Percentiles rank a stretch among this genome's conserved stretches.
These are phyloP conservation scores for Halcyon senegalensis DNA, from an alignment of 2,113 vertebrate genomes.

Conservation along the genomic window DNA sequence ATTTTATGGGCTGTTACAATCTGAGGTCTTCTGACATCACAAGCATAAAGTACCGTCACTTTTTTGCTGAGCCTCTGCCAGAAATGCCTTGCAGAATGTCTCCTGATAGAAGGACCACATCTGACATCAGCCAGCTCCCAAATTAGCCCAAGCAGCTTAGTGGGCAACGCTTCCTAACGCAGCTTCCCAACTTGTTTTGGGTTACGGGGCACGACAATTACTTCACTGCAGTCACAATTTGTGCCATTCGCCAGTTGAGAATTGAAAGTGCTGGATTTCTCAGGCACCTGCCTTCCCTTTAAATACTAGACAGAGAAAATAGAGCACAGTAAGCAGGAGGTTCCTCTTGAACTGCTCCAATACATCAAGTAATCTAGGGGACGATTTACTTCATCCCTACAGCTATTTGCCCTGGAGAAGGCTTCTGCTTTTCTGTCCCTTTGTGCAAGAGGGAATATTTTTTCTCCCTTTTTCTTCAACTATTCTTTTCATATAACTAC, in stretches of 20 bases:
- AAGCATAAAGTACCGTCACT: neutral
- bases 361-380: neutral
- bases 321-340: neutral
- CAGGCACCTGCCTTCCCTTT: neutral
- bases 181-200: neutral
- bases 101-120: neutral
- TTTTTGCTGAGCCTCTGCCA: neutral
- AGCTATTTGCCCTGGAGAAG: neutral
- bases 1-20: neutral
- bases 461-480: neutral
- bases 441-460: neutral
- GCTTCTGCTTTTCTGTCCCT: neutral
- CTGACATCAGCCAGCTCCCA: neutral
- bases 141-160: neutral
- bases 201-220: neutral
- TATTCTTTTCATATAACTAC: neutral
- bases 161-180: neutral
- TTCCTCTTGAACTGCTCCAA: neutral
- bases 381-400: neutral
- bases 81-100: neutral
- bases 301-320: neutral
- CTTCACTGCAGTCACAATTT: neutral
- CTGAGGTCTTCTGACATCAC: neutral
- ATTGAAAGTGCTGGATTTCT: neutral
- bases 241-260: neutral